Conservation (phyloP, 2,113 vertebrate genomes). For the Nestor notabilis region DNA sequence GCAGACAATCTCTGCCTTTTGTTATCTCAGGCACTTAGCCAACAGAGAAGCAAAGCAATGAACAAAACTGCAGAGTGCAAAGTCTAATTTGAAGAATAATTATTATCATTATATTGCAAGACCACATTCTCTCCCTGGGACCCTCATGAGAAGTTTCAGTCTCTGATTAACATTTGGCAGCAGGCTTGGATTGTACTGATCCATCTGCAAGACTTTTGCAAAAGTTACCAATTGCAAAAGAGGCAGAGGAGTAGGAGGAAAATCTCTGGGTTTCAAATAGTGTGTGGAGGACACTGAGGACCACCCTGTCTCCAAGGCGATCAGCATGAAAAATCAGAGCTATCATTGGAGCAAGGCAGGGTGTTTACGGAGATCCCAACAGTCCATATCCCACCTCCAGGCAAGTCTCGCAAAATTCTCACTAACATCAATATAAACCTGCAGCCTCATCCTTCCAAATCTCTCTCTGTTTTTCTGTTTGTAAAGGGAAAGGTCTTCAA, state of each 20-base stretch:
- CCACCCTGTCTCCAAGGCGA: neutral
- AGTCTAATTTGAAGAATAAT: constrained; percentile 54
- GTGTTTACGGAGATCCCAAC: fast-evolving
- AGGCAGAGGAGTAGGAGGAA: neutral
- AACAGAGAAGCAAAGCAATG: constrained; percentile 6
- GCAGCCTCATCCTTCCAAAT: neutral
- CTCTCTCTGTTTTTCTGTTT: neutral
- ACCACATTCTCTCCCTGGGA: neutral
- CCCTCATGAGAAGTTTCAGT: neutral
- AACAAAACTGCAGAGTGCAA: neutral
- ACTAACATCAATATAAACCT: neutral
- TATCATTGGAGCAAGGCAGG: neutral
- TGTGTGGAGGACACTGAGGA: neutral
- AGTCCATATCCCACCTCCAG: neutral
- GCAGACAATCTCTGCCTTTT: neutral
- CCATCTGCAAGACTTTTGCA: neutral
- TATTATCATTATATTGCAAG: constrained; percentile 33
- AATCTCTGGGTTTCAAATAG: neutral
- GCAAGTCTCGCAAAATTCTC: neutral
- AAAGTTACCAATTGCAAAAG: neutral
- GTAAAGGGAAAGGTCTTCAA: neutral
- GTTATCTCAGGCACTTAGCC: constrained; percentile 34
- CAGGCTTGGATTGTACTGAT: neutral
- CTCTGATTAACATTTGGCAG: neutral
- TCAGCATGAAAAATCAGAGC: neutral